Evolutionary conservation across 2,113 vertebrate genomes (phyloP).

Genomic region (Aptenodytes patagonicus): DNA sequence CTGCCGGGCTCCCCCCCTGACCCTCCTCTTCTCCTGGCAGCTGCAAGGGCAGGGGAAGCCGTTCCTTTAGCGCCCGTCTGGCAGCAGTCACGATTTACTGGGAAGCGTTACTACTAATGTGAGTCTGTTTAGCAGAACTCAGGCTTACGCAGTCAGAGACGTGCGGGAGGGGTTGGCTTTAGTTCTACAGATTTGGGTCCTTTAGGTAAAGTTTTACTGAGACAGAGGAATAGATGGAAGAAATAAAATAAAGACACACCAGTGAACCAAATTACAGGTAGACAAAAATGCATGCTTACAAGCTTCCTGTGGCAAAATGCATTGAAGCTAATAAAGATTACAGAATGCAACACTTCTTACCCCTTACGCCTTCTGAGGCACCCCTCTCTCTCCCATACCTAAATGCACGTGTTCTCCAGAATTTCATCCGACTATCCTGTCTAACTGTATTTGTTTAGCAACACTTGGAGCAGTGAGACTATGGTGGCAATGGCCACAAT

Average conservation of each 20-base stretch:
- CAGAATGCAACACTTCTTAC: background rate
- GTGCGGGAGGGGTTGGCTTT: background rate
- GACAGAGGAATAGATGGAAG: background rate
- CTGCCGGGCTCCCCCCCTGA: background rate
- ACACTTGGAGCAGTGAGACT: background rate
- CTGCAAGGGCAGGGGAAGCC: background rate
- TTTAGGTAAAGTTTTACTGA: background rate
- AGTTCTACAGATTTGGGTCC: background rate
- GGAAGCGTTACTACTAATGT: accelerated
- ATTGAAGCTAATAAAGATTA: background rate
- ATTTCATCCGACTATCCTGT: background rate
- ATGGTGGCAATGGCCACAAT: background rate
- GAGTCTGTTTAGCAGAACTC: background rate
- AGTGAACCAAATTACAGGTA: background rate
- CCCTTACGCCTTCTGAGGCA: background rate
- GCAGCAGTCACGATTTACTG: no score
- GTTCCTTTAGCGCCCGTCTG: background rate
- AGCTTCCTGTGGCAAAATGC: background rate
- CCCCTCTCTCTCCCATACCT: background rate
- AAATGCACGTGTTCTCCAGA: background rate
- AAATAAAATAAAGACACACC: background rate
- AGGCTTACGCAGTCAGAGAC: no score
- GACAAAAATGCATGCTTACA: background rate
- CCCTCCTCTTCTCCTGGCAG: background rate
- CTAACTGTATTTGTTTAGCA: background rate